Percentiles rank a stretch among this genome's conserved stretches.
These are phyloP conservation scores for Enteromius argenteus DNA, from an alignment of 2,797 vertebrate species.

Conservation along the genomic window DNA sequence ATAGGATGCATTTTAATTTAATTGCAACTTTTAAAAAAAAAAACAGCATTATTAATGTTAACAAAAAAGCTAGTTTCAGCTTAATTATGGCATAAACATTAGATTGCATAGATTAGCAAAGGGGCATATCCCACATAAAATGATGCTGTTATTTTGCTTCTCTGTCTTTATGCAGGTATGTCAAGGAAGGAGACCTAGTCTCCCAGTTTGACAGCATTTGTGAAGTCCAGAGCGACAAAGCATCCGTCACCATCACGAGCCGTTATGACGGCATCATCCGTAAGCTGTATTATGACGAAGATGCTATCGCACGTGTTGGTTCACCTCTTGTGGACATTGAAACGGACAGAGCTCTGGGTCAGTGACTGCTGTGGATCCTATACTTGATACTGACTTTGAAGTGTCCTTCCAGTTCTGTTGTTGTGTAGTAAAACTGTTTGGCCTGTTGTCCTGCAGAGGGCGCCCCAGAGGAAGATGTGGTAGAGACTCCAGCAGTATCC, in stretches of 20 bases:
- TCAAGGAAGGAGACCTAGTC: constrained; percentile 93
- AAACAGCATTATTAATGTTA: no score
- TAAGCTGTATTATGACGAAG: constrained; percentile 89
- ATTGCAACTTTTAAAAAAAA: no score
- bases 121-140: neutral
- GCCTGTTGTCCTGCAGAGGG: constrained; percentile 76
- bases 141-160: neutral
- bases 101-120: neutral
- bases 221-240: constrained; percentile 97
- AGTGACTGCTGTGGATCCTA: constrained; percentile 21
- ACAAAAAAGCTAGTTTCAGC: no score
- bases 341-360: constrained; percentile 93
- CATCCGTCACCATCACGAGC: constrained; percentile 96
- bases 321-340: constrained; percentile 94
- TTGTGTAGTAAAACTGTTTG: neutral
- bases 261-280: constrained; percentile 92
- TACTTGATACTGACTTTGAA: neutral
- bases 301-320: constrained; percentile 88
- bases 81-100: no score
- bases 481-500: constrained; percentile 91
- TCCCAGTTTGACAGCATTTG: constrained; percentile 98
- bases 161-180: constrained; percentile 79
- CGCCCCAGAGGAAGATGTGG: constrained; percentile 89
- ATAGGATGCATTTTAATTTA: no score
- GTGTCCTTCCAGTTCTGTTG: constrained; percentile 1